Base-by-base conservation (phyloP, 2,113 vertebrate genomes). In the Drymodes brunneopygia region DNA sequence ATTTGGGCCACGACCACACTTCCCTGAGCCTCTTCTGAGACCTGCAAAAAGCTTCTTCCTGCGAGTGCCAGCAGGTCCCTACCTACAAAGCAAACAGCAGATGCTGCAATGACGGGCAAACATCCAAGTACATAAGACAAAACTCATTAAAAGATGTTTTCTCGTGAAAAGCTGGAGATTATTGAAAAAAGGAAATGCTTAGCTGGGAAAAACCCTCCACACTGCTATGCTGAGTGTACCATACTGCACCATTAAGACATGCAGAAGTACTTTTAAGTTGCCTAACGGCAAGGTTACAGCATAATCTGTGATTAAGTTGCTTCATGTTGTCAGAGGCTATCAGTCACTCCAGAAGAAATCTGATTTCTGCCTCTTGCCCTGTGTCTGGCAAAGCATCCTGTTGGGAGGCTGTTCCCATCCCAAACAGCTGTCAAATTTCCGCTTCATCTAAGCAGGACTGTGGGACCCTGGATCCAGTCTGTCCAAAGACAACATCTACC, bases 41-140 rank as follows among this genome's bases (percentile, higher is more conserved):
- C 21, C 25, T 85, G 53, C n/a, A 81, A 36, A 83, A 75, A 81
- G 33, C 36, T 51, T 56, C 56, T 72, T 89, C 86, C 83, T 79
- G 40, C 3, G 3, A 80, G 58, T 23, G 28, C 67, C 67, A 94
- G 85, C 74, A 84, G 22, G 40, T 38, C 50, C 23, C 29, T 84
- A 84, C 86, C 86, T 91, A 61, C 53, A 81, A 87, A 81, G 77
- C 61, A 91, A 89, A 89, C 61, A 81, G 64, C 86, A 92, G 83
- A 94, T 78, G 77, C 60, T 84, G 79, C n/a, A 81, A 67, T 0
- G 1, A 38, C 7, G 48, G 73, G 84, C 57, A 95, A 79, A 71
- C 15, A 22, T 67, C 73, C 87, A 94, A 61, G 42, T 14, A 77
- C 11, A 17, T 54, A 93, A 87, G 47, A 81, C 15, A 92, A 33